These are phyloP conservation scores for Echiichthys vipera DNA, from an alignment of 2,797 vertebrate species.

Conservation along the genomic window DNA sequence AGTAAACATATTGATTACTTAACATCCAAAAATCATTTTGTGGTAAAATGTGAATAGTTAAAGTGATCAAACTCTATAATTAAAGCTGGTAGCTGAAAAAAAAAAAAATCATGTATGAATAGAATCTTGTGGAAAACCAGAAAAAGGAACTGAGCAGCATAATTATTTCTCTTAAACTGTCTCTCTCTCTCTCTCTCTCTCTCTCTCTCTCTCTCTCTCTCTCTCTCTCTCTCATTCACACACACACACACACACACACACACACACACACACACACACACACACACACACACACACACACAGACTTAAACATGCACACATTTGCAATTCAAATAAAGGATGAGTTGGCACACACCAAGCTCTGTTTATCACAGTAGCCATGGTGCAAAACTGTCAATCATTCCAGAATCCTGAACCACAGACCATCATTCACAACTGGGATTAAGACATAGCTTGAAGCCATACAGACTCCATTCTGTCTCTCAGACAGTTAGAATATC, in stretches of 20 bases:
- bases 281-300: background rate
- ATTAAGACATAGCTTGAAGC: slow-evolving; percentile 12
- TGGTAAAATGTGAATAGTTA: background rate
- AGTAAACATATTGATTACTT: slow-evolving; percentile 22
- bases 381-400: slow-evolving; percentile 3
- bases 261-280: background rate
- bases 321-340: slow-evolving; percentile 33
- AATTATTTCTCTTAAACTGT: too few relatives aligned
- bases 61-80: slow-evolving; percentile 1
- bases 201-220: background rate
- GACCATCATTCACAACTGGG: slow-evolving; percentile 13
- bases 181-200: too few relatives aligned
- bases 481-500: background rate
- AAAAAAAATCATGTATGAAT: too few relatives aligned
- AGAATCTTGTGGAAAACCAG: too few relatives aligned
- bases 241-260: background rate
- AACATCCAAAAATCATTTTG: background rate
- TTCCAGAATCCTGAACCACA: slow-evolving; percentile 4
- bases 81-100: too few relatives aligned
- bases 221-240: background rate
- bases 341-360: slow-evolving; percentile 1
- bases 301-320: background rate
- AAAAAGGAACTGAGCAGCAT: background rate
- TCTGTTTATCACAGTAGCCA: slow-evolving; percentile 6
- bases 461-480: background rate